Base-by-base conservation (phyloP, 2,888 invertebrate genomes). In the Scelioninae gen. 1 region DNA sequence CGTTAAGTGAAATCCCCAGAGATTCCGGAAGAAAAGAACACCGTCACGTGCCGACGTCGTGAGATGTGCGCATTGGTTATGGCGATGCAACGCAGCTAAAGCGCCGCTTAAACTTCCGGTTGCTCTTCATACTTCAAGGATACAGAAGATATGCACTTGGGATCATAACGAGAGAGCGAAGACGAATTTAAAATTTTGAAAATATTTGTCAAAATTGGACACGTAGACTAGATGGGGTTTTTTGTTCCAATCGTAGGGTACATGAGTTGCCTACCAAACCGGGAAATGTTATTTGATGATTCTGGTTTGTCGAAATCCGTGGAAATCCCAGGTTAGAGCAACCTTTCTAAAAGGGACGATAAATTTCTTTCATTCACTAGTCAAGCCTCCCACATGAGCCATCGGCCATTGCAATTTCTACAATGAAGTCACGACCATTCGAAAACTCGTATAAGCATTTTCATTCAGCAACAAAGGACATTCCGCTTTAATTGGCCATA, bases 1-100 rank as follows among this genome's bases (percentile, higher is more conserved):
- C 60, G 79, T 66, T 80, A 74, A 80, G 79, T 80, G 74, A 80
- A 80, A 80, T 80, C 74, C 62, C 66, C 13, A 32, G 68, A 62
- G 66, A 80, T 68, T 80, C 66, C 65, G 47, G 16, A 55, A 45
- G 60, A 74, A 80, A 74, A 58, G 66, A 72, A 51, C 58, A 66
- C 43, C 56, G 71, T 79, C 79, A 79, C 79, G 79, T 79, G 79
- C 79, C 72, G 58, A 66, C 72, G 40, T 72, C 43, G 51, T 32
- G 56, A 49, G 72, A 58, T 79, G 72, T 65, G 71, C 55, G 56
- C 45, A 29, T 49, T 56, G 63, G 56, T 69, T 68, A 74, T 63
- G 55, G 56, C 15, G 15, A 32, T 15, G 71, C 43, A 55, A 38
- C 63, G 40, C 34, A 72, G 63, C 56, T 63, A 62, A 49, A 58